Evolutionary conservation across 53 echinoderm and acorn worm species (phyloP), one percentile per base, ranked within the genome.

Genomic region (Paelopatides confundens): DNA sequence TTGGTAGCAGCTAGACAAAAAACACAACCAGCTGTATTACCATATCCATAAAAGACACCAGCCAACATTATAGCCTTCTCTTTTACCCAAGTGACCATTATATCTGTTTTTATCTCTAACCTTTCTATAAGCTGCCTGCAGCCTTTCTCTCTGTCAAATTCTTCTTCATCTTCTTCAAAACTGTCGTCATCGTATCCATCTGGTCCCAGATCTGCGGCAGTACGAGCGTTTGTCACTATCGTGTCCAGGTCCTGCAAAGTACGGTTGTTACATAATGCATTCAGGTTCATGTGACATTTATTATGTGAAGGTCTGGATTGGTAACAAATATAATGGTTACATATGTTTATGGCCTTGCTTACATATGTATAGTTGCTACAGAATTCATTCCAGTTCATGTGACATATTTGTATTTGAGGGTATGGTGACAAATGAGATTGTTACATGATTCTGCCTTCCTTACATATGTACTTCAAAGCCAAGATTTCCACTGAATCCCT

Each of bases 151-250:
- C 35, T 65, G 5, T 31, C 27, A 2, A 24, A 26, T 24, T 38
- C 64, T 2, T 87, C 62, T 36, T 51, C 63, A 15, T 51, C 52
- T 71, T 69, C 65, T 8, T 87, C 77, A 2, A 81, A 88, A 24
- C 88, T 86, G 31, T 86, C 69, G 7, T 82, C 66, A 30, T 89
- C 89, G 21, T 86, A 88, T 26, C 63, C 58, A 26, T 86, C 94
- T 0, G 69, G 50, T 6, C 74, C 79, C 34, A 51, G 18, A 33
- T 48, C 65, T 31, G 52, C 36, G 0, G 79, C 79, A 31, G 47
- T 28, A 9, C 53, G 51, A 2, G 79, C 79, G 31, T 79, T 50
- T 14, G 14, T 79, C 2, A 79, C 79, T 13, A 79, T 79, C 52
- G 31, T 33, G 26, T 79, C 79, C 17, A 79, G 79, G 33, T 79